Base-by-base conservation (phyloP, 2,888 invertebrate species). In the Sisyra terminalis region DNA sequence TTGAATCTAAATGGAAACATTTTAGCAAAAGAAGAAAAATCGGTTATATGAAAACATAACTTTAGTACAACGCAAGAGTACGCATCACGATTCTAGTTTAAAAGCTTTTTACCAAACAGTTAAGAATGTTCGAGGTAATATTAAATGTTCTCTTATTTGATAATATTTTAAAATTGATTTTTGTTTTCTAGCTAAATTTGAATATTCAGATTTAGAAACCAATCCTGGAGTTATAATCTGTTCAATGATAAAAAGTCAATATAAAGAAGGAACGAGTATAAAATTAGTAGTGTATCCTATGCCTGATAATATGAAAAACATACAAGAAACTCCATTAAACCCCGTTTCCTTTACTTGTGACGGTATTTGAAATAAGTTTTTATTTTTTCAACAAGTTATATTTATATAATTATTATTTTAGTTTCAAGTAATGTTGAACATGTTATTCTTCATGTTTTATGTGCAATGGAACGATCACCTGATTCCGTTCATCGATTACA, bases 281-380 rank as follows among this genome's bases (percentile, higher is more conserved):
- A 93, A 93, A 65, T 68, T 96, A 50, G 71, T 87, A 53, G 85
- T 96, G 46, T 77, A 77, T 60, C 75, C 77, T 3, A 66, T 68
- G 51, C 61, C 66, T 49, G 58, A 59, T 38, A 60, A 59, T 46
- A 59, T 59, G 8, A 58, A 35, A 35, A 24, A 62, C 50, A 58
- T 64, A 13, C 49, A 62, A 15, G 56, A 57, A 43, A 56, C 32
- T 16, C 37, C 40, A 32, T 24, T 40, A 36, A 58, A 57, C 48
- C 86, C 92, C 6, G 76, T 90, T 51, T 75, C 75, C 9, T 94
- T 96, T 60, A 93, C 92, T 30, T 92, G 92, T 56, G 90, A 93
- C 64, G 85, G 92, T 90, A 65, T n/a, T n/a, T n/a, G n/a, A n/a
- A 69, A 69, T 53, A 47, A 41, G 34, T 41, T 34, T 40, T 38